Evolutionary conservation across 2,797 vertebrate species (phyloP).

Genomic region (Oreonectes daqikongensis): DNA sequence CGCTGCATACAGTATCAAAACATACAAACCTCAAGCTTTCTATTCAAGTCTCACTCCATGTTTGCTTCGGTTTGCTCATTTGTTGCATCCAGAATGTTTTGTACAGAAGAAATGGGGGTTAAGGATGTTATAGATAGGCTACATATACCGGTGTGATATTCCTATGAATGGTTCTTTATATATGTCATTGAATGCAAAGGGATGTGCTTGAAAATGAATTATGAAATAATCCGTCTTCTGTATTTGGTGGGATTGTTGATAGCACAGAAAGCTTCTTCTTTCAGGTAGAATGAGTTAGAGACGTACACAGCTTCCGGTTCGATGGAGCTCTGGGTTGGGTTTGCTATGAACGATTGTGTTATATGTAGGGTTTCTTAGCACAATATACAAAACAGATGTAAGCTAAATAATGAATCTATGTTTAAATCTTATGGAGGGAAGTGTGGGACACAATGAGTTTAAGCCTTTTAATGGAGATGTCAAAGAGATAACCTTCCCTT

Average conservation of each 20-base stretch:
- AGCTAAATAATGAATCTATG: slow-evolving; percentile 60
- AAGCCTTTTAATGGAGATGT: slow-evolving; percentile 29
- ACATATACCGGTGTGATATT: slow-evolving; percentile 52
- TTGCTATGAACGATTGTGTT: slow-evolving; percentile 45
- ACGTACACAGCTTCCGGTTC: slow-evolving; percentile 1
- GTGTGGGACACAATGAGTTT: slow-evolving; percentile 32
- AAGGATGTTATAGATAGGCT: slow-evolving; percentile 54
- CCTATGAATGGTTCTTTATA: slow-evolving; percentile 52
- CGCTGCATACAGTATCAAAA: slow-evolving; percentile 48
- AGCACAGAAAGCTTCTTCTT: slow-evolving; percentile 60
- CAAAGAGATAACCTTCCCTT: slow-evolving; percentile 19
- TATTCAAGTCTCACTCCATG: slow-evolving; percentile 30
- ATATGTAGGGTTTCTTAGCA: slow-evolving; percentile 58
- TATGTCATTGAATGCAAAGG: slow-evolving; percentile 47
- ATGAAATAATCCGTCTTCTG: slow-evolving; percentile 47
- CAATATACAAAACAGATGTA: slow-evolving; percentile 60
- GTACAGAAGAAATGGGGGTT: slow-evolving; percentile 48
- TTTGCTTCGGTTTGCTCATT: slow-evolving; percentile 32
- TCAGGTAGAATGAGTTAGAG: slow-evolving; percentile 53
- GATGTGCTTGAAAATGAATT: slow-evolving; percentile 37
- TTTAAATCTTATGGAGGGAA: slow-evolving; percentile 52
- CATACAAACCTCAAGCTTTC: slow-evolving; percentile 55
- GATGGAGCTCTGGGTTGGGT: neutral
- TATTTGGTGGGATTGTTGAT: slow-evolving; percentile 49
- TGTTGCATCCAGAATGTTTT: slow-evolving; percentile 49